Evolutionary conservation across 92 coral and sea anemone genomes (phyloP), one percentile per base, ranked within the genome.

Genomic region (Hydrozoanthus gracilis): DNA sequence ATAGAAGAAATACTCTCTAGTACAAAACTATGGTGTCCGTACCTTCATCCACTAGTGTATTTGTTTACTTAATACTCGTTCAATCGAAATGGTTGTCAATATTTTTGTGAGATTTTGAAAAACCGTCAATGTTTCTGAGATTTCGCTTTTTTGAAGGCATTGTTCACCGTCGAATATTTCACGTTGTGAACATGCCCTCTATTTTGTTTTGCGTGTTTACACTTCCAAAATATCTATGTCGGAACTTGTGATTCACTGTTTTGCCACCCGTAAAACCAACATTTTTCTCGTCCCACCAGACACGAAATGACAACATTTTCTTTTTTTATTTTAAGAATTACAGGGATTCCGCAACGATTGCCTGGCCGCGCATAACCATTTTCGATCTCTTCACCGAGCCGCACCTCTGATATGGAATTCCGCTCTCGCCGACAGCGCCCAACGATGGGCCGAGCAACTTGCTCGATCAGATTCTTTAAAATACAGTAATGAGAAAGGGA

Each of bases 391-490:
- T 47, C 99, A 97, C 73, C 95, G 94, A 73, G 92, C 99, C 93
- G 88, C 97, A 82, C 99, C 99, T 88, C 82, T 97, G 77, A 85
- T 88, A 66, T 95, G 98, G 95, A 91, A 95, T 46, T 70, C 92
- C 61, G 61, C 73, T 77, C 95, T 97, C 56, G 98, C 97, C 12
- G 98, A 97, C 76, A 92, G 97, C 90, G 99, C 99, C 73, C 99
- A 97, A 77, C 51, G 75, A 73, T 95, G 99, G 99, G 99, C 99
- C 65, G 98, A 97, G 62, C 93, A 97, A 52, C 96, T 97, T 71
- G 97, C 98, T 10, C 88, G 90, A 16, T 87, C 92, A 35, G 95
- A 93, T 66, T 90, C 94, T 17, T 78, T 93, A 7, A 89, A 86
- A 76, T 82, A 92, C 90, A 94, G 98, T 84, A 82, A 93, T 49